Evolutionary conservation across 1,140 invertebrate species (phyloP).

Genomic region (Goniozus legneri): DNA sequence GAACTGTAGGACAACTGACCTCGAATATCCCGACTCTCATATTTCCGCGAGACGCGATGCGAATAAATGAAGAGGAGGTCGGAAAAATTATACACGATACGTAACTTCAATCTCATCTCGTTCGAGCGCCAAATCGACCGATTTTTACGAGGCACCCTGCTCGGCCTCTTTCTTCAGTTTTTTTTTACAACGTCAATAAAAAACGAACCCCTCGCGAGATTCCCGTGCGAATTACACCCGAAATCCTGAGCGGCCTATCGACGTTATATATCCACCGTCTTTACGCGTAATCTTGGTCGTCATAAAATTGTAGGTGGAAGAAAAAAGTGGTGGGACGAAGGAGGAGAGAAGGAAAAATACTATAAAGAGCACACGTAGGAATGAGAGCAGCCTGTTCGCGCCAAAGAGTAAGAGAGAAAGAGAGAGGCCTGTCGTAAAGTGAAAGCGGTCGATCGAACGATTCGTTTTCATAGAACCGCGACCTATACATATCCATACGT

Average conservation of each 20-base stretch:
- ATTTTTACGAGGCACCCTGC: conserved; percentile 20
- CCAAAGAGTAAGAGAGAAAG: not conserved
- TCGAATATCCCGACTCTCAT: too few species aligned
- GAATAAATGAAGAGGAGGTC: too few species aligned
- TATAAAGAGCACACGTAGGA: too few species aligned
- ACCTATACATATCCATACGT: too few species aligned
- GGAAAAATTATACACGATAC: too few species aligned
- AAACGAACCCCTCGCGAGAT: conserved; percentile 20
- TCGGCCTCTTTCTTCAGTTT: not conserved
- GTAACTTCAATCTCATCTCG: conserved; percentile 14
- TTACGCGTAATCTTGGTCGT: conserved; percentile 6
- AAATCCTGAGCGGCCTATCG: conserved; percentile 14
- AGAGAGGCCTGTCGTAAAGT: conserved; percentile 9
- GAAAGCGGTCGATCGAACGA: conserved; percentile 1
- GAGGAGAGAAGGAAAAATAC: too few species aligned
- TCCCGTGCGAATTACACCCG: conserved; percentile 20
- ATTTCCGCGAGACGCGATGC: too few species aligned
- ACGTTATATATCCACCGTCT: not conserved
- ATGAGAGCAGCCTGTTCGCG: too few species aligned
- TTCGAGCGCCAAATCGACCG: conserved; percentile 17
- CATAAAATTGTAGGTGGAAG: too few species aligned
- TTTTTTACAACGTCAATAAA: conserved; percentile 28
- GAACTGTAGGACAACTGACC: too few species aligned
- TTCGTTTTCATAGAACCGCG: conserved; percentile 4
- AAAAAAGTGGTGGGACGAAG: too few species aligned